Evolutionary conservation across 2,113 vertebrate species (phyloP).

Genomic region (Gobio gobio): DNA sequence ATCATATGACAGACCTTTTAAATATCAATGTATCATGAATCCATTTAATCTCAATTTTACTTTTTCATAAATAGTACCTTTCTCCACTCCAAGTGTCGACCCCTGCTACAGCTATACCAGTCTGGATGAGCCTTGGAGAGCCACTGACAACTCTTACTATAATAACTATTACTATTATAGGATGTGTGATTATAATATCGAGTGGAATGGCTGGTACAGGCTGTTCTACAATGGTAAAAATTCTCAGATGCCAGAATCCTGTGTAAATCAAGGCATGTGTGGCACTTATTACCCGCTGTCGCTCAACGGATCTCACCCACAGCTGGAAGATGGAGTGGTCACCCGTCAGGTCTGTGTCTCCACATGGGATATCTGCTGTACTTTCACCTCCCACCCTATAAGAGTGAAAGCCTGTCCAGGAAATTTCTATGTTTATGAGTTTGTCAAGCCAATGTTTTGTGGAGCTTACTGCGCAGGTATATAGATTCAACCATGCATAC

Average conservation of each 20-base stretch:
- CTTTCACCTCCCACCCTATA: not conserved
- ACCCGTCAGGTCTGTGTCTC: slow-evolving; percentile 2
- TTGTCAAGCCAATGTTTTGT: not conserved
- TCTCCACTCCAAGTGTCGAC: not conserved
- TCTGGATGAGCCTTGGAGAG: slow-evolving; percentile 25
- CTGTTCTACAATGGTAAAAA: not conserved
- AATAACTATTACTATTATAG: not conserved
- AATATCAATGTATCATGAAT: no score
- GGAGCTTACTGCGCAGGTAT: not conserved
- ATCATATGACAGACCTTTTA: no score
- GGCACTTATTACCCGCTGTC: not conserved
- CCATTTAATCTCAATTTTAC: no score
- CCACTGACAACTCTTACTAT: not conserved
- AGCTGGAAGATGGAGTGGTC: slow-evolving; percentile 19
- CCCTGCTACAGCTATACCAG: slow-evolving; percentile 2
- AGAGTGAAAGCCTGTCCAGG: slow-evolving; percentile 36
- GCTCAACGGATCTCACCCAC: not conserved
- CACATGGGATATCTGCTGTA: not conserved
- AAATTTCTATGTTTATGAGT: slow-evolving; percentile 29
- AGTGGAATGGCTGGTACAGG: slow-evolving; percentile 29
- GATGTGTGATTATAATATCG: slow-evolving; percentile 27
- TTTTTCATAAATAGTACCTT: not conserved
- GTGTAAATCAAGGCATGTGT: not conserved
- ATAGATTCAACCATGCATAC: no score
- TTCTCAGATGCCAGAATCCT: not conserved